These are phyloP conservation scores for Acrocephalus arundinaceus DNA, from an alignment of 2,113 vertebrate species.

Conservation along the genomic window DNA sequence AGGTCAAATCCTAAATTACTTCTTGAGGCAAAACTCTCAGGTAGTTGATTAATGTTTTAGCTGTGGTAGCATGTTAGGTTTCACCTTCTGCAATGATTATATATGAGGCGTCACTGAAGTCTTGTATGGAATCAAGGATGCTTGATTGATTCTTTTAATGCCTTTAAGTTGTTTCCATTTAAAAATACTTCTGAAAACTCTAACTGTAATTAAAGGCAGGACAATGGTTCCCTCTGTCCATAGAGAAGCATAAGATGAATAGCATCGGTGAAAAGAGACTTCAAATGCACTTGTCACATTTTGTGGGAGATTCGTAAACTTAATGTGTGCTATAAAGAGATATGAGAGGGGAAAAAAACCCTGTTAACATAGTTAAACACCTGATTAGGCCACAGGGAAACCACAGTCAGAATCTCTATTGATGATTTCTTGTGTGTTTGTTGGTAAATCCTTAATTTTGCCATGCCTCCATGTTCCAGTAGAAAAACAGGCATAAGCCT, in stretches of 20 bases:
- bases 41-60: slow-evolving; percentile 27
- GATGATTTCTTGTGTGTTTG: not conserved
- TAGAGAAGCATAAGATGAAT: not conserved
- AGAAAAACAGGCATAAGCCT: not conserved
- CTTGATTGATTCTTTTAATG: slow-evolving; percentile 1
- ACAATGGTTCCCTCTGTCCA: not conserved
- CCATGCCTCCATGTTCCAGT: not conserved
- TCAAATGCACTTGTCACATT: not conserved
- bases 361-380: not conserved
- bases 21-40: slow-evolving; percentile 8
- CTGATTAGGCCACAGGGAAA: not conserved
- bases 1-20: slow-evolving; percentile 37
- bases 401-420: not conserved
- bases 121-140: not conserved
- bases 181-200: not conserved
- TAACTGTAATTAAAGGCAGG: not conserved
- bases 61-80: not conserved
- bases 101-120: not conserved
- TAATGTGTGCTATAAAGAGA: not conserved
- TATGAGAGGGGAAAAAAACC: not conserved
- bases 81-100: slow-evolving; percentile 12
- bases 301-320: not conserved
- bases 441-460: not conserved
- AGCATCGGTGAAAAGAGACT: not conserved
- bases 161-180: not conserved